Evolutionary conservation across 2,888 invertebrate genomes (phyloP), one percentile per base, ranked within the genome.

Genomic region (Calephelis perditalis): DNA sequence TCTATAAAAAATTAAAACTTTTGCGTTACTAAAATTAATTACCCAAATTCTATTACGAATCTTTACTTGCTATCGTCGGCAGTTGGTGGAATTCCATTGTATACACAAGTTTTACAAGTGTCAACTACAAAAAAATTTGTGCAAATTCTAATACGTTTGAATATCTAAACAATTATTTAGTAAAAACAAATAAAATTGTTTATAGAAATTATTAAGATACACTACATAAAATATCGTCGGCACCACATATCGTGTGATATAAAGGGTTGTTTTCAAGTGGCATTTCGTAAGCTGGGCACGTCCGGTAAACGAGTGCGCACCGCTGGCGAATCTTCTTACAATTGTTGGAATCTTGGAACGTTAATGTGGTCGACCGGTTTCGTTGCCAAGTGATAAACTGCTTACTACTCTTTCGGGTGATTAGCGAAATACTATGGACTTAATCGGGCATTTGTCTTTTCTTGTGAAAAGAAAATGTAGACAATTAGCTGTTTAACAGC

Each of bases 301-400:
- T 78, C 71, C 66, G 65, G 65, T 77, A 77, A 82, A 86, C 83
- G 84, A 86, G 80, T 76, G 76, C 78, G 71, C 74, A 71, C 66
- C 69, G 49, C 49, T 49, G 67, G 65, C 75, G 75, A 80, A 76
- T 76, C 77, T 79, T 79, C 76, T 72, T 69, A 73, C 83, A 81
- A 89, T 86, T 87, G 86, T 84, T 85, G 78, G 81, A 88, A 89
- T 87, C 87, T 88, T 87, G 86, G 84, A 76, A 76, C 71, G 82
- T 82, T 86, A 87, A 87, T 84, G 81, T 78, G 79, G 81, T 84
- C 79, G 78, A 70, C 71, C 70, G 26, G 58, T 58, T 62, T 71
- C 68, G 85, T 85, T 81, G 84, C 83, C 74, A 68, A 73, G 83
- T 68, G 79, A 82, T 49, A 49, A 49, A 49, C 49, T 15, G 26